Evolutionary conservation across 1,140 invertebrate species (phyloP), one percentile per base, ranked within the genome.

Genomic region (Trachymyrmex septentrionalis): DNA sequence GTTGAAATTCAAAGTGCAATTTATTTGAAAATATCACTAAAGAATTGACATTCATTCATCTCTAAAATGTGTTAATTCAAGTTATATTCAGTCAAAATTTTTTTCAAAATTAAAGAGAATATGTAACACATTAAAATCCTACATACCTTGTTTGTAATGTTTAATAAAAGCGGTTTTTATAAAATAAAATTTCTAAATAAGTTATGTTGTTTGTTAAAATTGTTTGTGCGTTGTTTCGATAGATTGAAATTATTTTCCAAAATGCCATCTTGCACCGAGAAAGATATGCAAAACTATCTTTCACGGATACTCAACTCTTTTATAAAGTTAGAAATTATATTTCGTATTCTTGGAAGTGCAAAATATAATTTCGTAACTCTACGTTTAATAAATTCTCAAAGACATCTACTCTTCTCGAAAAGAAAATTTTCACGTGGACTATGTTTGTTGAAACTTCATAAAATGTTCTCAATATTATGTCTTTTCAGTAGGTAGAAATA

Each of bases 361-460:
- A 38, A 34, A 27, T 76, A 64, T 48, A 64, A 64, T 48, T 77
- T 48, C 24, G 12, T 21, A 5, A 27, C 59, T 24, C 38, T n/a
- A 7, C 9, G 50, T 53, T 78, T 64, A 66, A 78, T 66, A 19
- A 53, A 67, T 50, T 16, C 21, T 63, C 19, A 19, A n/a, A 19
- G 14, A 76, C n/a, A 16, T n/a, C 6, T 30, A 19, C 19, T 30
- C 12, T 44, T 44, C 38, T 44, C 2, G 9, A 21, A 4, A n/a
- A 77, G n/a, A 77, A 76, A 61, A 64, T 64, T 64, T 64, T 21
- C 3, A 16, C 14, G n/a, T 30, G 38, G 19, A 48, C 6, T 2
- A 6, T 64, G 19, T 78, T 66, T 66, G 44, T 50, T 66, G 27
- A 64, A 66, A 78, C 24, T 78, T 78, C 6, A 10, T n/a, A n/a